These are phyloP conservation scores for Limulus polyphemus DNA, from an alignment of 2,888 invertebrate genomes.

Conservation along the genomic window DNA sequence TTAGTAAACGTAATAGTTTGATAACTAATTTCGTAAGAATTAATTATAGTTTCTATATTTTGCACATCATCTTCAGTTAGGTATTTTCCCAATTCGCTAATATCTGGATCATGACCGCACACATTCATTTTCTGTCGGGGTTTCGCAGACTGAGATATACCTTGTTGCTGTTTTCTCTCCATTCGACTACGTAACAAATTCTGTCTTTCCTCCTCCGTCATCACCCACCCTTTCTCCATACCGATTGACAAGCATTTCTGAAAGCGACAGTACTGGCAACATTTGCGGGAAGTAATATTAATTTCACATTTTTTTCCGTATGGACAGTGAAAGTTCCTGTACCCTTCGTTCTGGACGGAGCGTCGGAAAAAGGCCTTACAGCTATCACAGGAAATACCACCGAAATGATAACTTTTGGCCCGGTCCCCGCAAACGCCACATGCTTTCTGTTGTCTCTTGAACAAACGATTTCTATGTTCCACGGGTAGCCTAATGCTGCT, in stretches of 20 bases:
- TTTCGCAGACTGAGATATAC: no score
- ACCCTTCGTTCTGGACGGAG: slow-evolving; percentile 37
- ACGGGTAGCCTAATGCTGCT: slow-evolving; percentile 3
- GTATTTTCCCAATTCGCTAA: slow-evolving; percentile 16
- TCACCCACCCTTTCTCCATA: slow-evolving; percentile 38
- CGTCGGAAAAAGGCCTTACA: slow-evolving; percentile 39
- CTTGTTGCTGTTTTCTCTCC: slow-evolving; percentile 27
- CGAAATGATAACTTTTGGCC: slow-evolving; percentile 37
- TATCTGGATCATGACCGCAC: slow-evolving; percentile 19
- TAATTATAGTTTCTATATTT: slow-evolving; percentile 29
- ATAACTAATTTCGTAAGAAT: slow-evolving; percentile 30
- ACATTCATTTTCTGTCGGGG: no score
- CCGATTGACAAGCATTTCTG: slow-evolving; percentile 35
- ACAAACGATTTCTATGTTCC: no score
- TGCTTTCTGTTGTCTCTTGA: slow-evolving; percentile 25
- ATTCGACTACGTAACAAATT: slow-evolving; percentile 30
- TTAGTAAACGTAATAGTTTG: slow-evolving; percentile 27
- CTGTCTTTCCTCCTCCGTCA: slow-evolving; percentile 35
- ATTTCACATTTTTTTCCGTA: slow-evolving; percentile 33
- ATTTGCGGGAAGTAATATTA: slow-evolving; percentile 33
- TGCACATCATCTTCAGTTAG: slow-evolving; percentile 16
- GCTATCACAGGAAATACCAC: slow-evolving; percentile 37
- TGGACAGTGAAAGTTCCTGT: slow-evolving; percentile 33
- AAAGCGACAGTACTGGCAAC: slow-evolving; percentile 37
- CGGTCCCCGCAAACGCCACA: slow-evolving; percentile 37